Conservation (phyloP, 2,888 invertebrate species). For the Caenorhabditis wallacei region DNA sequence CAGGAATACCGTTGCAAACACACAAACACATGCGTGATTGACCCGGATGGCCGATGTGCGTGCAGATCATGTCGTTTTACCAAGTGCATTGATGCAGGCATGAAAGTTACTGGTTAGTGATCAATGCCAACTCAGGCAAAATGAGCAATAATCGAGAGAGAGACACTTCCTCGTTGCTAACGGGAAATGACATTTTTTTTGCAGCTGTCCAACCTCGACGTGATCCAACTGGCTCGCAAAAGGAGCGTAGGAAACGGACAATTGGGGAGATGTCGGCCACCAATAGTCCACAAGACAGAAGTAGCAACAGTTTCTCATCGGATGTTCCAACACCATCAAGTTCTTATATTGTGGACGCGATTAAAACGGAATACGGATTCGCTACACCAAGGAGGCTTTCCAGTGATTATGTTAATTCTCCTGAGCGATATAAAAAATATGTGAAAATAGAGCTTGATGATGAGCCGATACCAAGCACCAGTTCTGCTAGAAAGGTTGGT, state of each 20-base stretch:
- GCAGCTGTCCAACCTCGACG: slow-evolving; percentile 80
- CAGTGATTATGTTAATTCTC: slow-evolving; percentile 37
- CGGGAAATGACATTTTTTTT: neutral
- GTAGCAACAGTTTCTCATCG: slow-evolving; percentile 53
- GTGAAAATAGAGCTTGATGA: slow-evolving; percentile 64
- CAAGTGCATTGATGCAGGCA: slow-evolving; percentile 80
- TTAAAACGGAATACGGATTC: slow-evolving; percentile 57
- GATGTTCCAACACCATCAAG: slow-evolving; percentile 29
- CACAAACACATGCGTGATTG: slow-evolving; percentile 74
- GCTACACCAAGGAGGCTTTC: slow-evolving; percentile 37
- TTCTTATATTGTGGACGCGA: slow-evolving; percentile 54
- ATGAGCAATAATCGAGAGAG: no score
- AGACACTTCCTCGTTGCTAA: neutral
- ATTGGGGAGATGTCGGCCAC: slow-evolving; percentile 2
- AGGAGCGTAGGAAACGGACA: slow-evolving; percentile 68
- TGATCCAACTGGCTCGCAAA: slow-evolving; percentile 81
- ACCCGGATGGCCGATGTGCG: slow-evolving; percentile 76
- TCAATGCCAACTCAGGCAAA: slow-evolving; percentile 5
- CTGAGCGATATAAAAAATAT: slow-evolving; percentile 39
- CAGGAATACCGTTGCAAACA: slow-evolving; percentile 78
- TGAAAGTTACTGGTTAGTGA: slow-evolving; percentile 71
- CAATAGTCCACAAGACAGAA: slow-evolving; percentile 41
- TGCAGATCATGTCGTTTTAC: slow-evolving; percentile 80
- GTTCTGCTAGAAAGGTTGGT: slow-evolving; percentile 32
- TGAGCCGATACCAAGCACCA: slow-evolving; percentile 56